These are phyloP conservation scores for Platycheirus rosarum DNA, from an alignment of 2,888 invertebrate species.

Conservation along the genomic window DNA sequence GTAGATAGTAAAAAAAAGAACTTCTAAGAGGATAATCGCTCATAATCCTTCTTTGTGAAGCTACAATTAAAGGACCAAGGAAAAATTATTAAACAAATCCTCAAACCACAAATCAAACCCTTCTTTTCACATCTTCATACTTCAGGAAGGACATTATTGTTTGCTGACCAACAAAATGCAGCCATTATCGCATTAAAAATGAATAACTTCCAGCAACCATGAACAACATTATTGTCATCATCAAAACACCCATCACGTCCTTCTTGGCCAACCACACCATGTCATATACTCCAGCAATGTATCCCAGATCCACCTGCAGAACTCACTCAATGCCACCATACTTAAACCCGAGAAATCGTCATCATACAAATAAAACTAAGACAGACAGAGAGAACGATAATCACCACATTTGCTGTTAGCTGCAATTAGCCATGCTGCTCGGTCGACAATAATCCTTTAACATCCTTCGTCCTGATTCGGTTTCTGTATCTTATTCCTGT, in stretches of 20 bases:
- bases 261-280: conserved; percentile 33
- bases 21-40: too few species aligned
- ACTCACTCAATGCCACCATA: conserved; percentile 1
- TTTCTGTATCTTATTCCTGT: neutral
- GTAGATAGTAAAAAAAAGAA: too few species aligned
- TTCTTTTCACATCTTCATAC: too few species aligned
- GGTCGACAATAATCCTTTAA: conserved; percentile 44
- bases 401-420: conserved; percentile 29
- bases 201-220: conserved; percentile 7
- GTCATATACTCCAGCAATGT: conserved; percentile 19
- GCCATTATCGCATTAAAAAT: conserved; percentile 64
- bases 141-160: too few species aligned
- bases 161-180: conserved; percentile 45
- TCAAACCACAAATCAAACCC: too few species aligned
- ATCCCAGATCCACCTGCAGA: neutral
- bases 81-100: too few species aligned
- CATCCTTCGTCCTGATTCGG: conserved; percentile 29
- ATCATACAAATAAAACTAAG: conserved; percentile 23
- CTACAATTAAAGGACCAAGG: too few species aligned
- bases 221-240: conserved; percentile 19
- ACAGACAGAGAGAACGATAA: conserved; percentile 40
- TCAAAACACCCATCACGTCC: conserved; percentile 59
- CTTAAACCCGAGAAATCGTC: conserved; percentile 43
- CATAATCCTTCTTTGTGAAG: too few species aligned
- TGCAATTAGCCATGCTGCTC: conserved; percentile 59